Base-by-base conservation (phyloP, 2,113 vertebrate species). In the Gymnogyps californianus region DNA sequence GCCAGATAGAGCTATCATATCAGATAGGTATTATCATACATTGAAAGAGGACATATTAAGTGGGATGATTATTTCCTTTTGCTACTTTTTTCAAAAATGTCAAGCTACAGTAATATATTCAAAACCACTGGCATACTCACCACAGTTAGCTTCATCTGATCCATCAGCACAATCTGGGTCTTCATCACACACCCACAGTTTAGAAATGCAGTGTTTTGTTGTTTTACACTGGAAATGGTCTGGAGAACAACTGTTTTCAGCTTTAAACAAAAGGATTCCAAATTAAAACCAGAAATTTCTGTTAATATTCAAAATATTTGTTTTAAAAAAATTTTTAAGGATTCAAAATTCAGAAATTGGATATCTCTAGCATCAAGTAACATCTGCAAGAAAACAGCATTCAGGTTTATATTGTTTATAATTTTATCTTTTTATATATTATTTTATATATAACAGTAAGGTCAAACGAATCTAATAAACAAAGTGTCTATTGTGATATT, bases 201-300 rank as follows among this genome's bases (percentile, higher is more conserved):
- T 99, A 95, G 99, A 99, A 97, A 99, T 99, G 96, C 99, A 99
- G 89, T 99, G 99, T 90, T 99, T 99, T 46, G 99, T 99, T 38
- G 99, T 99, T 98, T 99, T 99, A 94, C 99, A 99, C 87, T 99
- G 99, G 98, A 99, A 99, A 96, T 99, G 99, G 94, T 99, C 99
- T 57, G 99, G 98, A 66, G 99, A 99, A 94, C 99, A 99, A 93
- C 99, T 99, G 98, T 99, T 99, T 97, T 99, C 99, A 78, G 99
- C 99, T 99, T 97, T 71, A 91, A 96, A 96, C 32, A 58, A 96
- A 97, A 96, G 51, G 24, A 94, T 71, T n/a, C 40, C 66, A 83
- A 54, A 90, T 89, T 29, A 97, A 89, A 88, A 72, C 10, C 9
- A 64, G 31, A 86, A 25, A 36, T 58, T 40, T 62, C 49, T 71